Evolutionary conservation across 2,888 invertebrate genomes (phyloP).

Genomic region (Flexamia atlantica): DNA sequence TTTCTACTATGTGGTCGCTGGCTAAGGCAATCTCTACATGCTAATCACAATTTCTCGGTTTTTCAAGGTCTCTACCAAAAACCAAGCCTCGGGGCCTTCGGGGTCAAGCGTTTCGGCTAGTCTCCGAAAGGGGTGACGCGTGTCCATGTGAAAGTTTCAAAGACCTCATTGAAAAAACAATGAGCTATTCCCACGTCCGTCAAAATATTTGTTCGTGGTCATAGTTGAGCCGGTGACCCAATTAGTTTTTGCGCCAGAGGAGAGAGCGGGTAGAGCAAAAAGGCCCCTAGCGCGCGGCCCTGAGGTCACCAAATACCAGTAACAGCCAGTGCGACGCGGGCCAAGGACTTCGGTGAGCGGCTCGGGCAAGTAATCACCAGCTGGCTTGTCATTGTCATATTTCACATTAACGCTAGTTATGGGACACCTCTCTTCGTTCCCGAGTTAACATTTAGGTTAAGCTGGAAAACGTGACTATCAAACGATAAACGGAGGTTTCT

Average conservation of each 20-base stretch:
- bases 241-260: slow-evolving; percentile 48
- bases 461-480: too few relatives aligned
- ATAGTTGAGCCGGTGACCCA: slow-evolving; percentile 39
- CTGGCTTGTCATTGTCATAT: not conserved
- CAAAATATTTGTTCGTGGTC: slow-evolving; percentile 49
- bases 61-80: not conserved
- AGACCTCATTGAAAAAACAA: not conserved
- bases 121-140: too few relatives aligned
- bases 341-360: slow-evolving; percentile 17
- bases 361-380: not conserved
- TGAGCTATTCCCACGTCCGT: slow-evolving; percentile 16
- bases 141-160: not conserved
- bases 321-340: not conserved
- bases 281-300: not conserved
- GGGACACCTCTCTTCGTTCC: not conserved
- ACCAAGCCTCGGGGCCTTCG: too few relatives aligned
- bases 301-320: slow-evolving; percentile 17
- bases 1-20: too few relatives aligned
- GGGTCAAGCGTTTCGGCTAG: too few relatives aligned
- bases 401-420: not conserved
- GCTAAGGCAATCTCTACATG: too few relatives aligned
- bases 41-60: too few relatives aligned
- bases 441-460: too few relatives aligned
- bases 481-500: too few relatives aligned
- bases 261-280: slow-evolving; percentile 47